Evolutionary conservation across 1,140 invertebrate genomes (phyloP).

Genomic region (Polyergus mexicanus): DNA sequence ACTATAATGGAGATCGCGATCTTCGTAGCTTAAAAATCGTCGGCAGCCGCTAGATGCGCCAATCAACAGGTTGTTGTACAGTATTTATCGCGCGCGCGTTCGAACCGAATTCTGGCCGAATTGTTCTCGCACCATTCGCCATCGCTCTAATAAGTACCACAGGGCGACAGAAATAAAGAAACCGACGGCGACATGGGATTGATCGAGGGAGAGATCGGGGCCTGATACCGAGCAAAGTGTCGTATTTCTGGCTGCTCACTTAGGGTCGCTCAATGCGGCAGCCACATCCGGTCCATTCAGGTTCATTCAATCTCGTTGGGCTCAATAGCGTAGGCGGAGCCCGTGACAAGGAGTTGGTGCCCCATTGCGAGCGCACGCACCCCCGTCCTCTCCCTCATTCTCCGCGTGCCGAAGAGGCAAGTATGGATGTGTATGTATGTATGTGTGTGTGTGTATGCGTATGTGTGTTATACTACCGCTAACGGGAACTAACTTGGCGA

Average conservation of each 20-base stretch:
- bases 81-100: background rate
- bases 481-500: constrained; percentile 67
- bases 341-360: constrained; percentile 71
- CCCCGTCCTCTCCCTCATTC: constrained; percentile 33
- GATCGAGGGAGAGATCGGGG: constrained; percentile 68
- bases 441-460: constrained; percentile 33
- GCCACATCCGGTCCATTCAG: constrained; percentile 82
- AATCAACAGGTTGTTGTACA: constrained; percentile 55
- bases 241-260: constrained; percentile 82
- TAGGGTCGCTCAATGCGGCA: constrained; percentile 76
- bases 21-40: constrained; percentile 15
- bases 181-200: constrained; percentile 16
- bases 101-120: background rate
- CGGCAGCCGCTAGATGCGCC: background rate
- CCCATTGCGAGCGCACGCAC: constrained; percentile 70
- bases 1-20: background rate
- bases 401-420: background rate
- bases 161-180: constrained; percentile 67
- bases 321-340: constrained; percentile 75
- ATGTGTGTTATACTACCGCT: constrained; percentile 27
- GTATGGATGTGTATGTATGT: background rate
- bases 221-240: constrained; percentile 73
- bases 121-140: constrained; percentile 20
- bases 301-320: constrained; percentile 55
- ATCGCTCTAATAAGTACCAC: constrained; percentile 62